Base-by-base conservation (phyloP, 2,113 vertebrate genomes). In the Pelobates fuscus region DNA sequence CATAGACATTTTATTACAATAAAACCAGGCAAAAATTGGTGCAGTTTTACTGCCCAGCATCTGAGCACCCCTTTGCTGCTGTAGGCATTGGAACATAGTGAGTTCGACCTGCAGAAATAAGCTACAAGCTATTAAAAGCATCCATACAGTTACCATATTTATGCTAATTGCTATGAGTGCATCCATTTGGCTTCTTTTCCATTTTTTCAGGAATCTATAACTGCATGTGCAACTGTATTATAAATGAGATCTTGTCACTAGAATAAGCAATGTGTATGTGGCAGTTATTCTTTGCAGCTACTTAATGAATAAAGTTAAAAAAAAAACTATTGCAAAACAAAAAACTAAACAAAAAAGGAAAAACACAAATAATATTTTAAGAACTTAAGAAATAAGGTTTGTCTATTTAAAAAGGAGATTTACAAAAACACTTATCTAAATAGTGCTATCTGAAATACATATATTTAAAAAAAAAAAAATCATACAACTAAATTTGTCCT, bases 1-100 rank as follows among this genome's bases (percentile, higher is more conserved):
- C 61, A 71, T 52, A 54, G 59, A 30, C 32, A 37, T 37, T 62
- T 69, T 74, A 67, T 68, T 67, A 54, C 61, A 55, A 71, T 54
- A 58, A 65, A 66, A 46, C 58, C 20, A 4, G 44, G 61, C 62
- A 32, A 63, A 21, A 63, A 67, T 18, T 52, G 15, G 30, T 37
- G 52, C 67, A 29, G 60, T 30, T 5, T 30, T n/a, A 57, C 49
- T 21, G 23, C 18, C 59, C 57, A 77, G 57, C 37, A 60, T 10
- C 57, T 30, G 14, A 8, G 58, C 18, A 72, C 49, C 27, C 2
- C 59, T 63, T 54, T 32, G 43, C 59, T 72, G 43, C 44, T 37
- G 14, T 46, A 63, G 59, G 43, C 20, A 72, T 72, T 25, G 21
- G 69, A 49, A 71, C 18, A 15, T 20, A 55, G 7, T 55, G 20